Percentiles rank a stretch among this genome's conserved stretches.
These are phyloP conservation scores for Pristionchus japonicus DNA, from an alignment of 2,888 invertebrate genomes.

Conservation along the genomic window DNA sequence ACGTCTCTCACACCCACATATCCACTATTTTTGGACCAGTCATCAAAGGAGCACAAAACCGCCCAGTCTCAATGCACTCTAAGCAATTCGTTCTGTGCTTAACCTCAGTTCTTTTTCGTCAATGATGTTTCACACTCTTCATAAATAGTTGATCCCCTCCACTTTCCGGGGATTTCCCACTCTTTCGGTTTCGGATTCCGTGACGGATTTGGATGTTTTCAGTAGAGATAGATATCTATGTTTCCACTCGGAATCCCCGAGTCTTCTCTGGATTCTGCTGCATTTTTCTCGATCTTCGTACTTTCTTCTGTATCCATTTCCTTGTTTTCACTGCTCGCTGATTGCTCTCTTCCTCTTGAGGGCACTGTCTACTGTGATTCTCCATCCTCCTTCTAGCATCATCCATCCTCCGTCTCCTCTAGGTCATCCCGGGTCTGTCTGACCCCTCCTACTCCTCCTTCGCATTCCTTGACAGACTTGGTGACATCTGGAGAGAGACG, in stretches of 20 bases:
- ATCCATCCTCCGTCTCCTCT: no score
- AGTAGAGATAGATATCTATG: background rate
- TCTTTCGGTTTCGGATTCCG: background rate
- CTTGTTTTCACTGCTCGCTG: background rate
- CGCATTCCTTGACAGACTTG: background rate
- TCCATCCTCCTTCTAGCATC: no score
- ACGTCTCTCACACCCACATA: background rate
- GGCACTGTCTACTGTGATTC: no score
- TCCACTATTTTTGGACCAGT: background rate
- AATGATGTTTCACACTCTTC: background rate
- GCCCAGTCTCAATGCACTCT: background rate
- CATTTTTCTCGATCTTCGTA: background rate
- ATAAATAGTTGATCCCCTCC: background rate
- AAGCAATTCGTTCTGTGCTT: background rate
- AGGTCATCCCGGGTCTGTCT: background rate
- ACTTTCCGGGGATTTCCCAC: background rate
- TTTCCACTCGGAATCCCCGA: background rate
- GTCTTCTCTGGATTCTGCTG: background rate
- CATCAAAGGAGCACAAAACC: background rate
- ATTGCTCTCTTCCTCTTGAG: background rate
- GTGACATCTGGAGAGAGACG: background rate
- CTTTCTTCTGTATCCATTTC: background rate
- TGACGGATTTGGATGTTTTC: background rate
- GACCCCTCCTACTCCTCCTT: background rate
- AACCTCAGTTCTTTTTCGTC: background rate